Percentiles rank a stretch among this genome's conserved stretches.
These are phyloP conservation scores for Magallana gigas DNA, from an alignment of 1,140 invertebrate genomes.

Conservation along the genomic window DNA sequence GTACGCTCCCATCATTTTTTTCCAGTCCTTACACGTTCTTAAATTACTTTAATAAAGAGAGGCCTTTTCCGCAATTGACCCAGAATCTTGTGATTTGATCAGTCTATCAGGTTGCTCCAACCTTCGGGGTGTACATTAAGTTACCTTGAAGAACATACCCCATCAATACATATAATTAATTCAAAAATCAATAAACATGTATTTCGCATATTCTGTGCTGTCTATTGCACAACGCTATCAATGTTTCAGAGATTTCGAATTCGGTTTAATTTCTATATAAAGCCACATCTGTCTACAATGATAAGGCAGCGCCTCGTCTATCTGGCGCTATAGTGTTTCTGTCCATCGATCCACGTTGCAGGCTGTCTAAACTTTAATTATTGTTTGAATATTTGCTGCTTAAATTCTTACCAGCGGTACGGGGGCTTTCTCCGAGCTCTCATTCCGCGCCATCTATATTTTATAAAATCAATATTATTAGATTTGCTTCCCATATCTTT, in stretches of 20 bases:
- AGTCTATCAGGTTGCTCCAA: too few species aligned
- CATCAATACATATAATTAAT: too few species aligned
- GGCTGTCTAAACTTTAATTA: constrained; percentile 35
- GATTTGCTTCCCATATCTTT: not conserved
- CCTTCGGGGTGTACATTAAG: too few species aligned
- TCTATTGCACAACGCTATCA: too few species aligned
- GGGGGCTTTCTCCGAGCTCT: not conserved
- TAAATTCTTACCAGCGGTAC: not conserved
- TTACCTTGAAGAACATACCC: too few species aligned
- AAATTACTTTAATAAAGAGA: too few species aligned
- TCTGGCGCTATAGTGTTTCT: not conserved
- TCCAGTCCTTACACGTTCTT: not conserved
- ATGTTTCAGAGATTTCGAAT: too few species aligned
- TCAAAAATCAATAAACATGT: too few species aligned
- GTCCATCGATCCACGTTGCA: not conserved
- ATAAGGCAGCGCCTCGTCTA: not conserved
- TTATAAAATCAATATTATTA: constrained; percentile 36
- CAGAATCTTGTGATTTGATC: too few species aligned
- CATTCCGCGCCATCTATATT: constrained; percentile 12
- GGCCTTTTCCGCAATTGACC: too few species aligned
- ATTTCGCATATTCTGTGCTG: too few species aligned
- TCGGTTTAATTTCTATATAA: not conserved
- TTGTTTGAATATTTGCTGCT: constrained; percentile 36
- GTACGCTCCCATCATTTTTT: not conserved
- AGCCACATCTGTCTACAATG: not conserved